Conservation (phyloP, 2,113 vertebrate genomes). For the Grallaria varia region DNA sequence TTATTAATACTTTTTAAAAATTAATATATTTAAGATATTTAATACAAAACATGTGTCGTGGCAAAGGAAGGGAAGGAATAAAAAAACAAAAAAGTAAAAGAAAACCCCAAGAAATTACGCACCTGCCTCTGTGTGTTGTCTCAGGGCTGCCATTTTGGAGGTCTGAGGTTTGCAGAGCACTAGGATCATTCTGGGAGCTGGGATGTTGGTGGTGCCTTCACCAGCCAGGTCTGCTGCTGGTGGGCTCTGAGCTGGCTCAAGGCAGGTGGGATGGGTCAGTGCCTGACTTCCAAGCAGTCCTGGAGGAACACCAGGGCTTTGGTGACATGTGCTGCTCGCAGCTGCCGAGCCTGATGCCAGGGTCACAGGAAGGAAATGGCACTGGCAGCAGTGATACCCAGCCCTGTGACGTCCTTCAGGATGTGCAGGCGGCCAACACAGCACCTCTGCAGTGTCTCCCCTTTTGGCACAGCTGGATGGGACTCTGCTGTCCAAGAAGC, state of each 20-base stretch:
- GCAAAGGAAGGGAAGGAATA: slow-evolving; percentile 52
- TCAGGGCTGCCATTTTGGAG: not conserved
- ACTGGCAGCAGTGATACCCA: not conserved
- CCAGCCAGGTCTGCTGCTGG: not conserved
- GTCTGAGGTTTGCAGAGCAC: not conserved
- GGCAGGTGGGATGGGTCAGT: not conserved
- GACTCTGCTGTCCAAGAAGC: not conserved
- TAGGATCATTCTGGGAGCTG: fast-evolving
- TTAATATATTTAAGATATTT: slow-evolving; percentile 87
- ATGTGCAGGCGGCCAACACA: fast-evolving
- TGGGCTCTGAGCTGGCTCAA: not conserved
- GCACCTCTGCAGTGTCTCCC: not conserved
- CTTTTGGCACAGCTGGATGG: not conserved
- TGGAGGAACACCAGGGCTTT: not conserved
- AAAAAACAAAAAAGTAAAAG: not conserved
- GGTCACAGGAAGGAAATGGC: not conserved
- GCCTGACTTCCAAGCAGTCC: not conserved
- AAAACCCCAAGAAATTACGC: not conserved
- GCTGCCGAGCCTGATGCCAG: not conserved
- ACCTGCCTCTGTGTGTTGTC: not conserved
- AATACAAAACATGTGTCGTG: slow-evolving; percentile 50
- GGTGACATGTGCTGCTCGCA: fast-evolving
- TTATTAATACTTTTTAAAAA: slow-evolving; percentile 77
- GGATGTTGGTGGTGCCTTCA: not conserved
- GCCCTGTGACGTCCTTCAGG: not conserved